phyloP scores from a whole-genome alignment of 2,888 invertebrate genomes.

The Cataglyphis altisquamis region DNA sequence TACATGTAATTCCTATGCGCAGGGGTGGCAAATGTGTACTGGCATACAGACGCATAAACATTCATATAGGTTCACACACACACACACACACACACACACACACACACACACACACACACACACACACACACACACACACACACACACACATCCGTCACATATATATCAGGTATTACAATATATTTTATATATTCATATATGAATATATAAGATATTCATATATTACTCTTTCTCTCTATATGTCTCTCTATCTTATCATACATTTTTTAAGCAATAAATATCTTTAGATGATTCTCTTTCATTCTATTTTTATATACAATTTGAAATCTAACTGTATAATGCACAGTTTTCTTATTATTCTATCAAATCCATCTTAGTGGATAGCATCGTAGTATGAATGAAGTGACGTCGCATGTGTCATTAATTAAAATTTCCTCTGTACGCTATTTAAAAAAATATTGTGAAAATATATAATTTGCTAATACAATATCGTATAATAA shows the following conservation, averaged over 20 bases:
- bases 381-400: conserved; percentile 45
- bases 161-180: conserved; percentile 64
- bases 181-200: conserved; percentile 36
- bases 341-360: conserved; percentile 59
- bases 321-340: conserved; percentile 66
- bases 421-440: conserved; percentile 37
- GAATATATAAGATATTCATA: conserved; percentile 40
- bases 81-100: conserved; percentile 49
- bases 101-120: conserved; percentile 57
- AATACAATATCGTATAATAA: conserved; percentile 51
- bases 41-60: conserved; percentile 66
- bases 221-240: conserved; percentile 60
- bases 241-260: conserved; percentile 61
- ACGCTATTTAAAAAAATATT: conserved; percentile 55
- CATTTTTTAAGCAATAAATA: conserved; percentile 64
- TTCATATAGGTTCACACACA: conserved; percentile 43
- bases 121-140: conserved; percentile 37
- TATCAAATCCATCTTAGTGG: conserved; percentile 65
- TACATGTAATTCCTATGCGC: conserved; percentile 71
- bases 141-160: conserved; percentile 58
- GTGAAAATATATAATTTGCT: conserved; percentile 59
- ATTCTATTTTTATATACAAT: conserved; percentile 71
- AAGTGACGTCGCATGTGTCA: conserved; percentile 27
- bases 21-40: conserved; percentile 59
- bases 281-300: conserved; percentile 47